Evolutionary conservation across 2,797 vertebrate genomes (phyloP).

Genomic region (Chelonia mydas): DNA sequence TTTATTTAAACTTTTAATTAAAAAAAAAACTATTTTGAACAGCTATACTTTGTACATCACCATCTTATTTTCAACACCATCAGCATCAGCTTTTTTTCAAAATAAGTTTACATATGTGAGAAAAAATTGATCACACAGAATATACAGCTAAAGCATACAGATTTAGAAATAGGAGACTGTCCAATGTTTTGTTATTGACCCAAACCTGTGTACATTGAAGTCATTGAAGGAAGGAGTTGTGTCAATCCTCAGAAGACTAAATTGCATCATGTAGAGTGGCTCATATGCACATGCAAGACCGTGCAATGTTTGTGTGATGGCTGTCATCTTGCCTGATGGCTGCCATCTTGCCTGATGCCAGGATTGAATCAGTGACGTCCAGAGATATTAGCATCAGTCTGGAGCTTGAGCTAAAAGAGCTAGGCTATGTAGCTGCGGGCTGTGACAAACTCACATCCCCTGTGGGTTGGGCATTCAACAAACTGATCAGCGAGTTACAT

Average conservation of each 20-base stretch:
- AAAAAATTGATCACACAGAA: neutral
- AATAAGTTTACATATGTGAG: neutral
- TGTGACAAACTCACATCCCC: too few species aligned
- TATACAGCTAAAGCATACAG: neutral
- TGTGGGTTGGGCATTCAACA: too few species aligned
- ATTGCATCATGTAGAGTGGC: neutral
- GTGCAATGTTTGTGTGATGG: too few species aligned
- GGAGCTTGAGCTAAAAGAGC: too few species aligned
- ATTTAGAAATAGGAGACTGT: neutral
- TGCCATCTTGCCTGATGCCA: too few species aligned
- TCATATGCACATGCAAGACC: neutral
- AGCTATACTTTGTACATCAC: neutral
- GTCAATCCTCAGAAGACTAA: neutral
- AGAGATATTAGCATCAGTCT: too few species aligned
- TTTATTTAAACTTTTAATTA: neutral
- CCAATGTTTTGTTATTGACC: neutral
- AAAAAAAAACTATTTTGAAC: neutral
- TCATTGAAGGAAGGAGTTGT: neutral
- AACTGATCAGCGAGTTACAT: too few species aligned
- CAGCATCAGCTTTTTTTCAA: neutral
- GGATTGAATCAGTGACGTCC: too few species aligned
- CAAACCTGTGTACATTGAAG: neutral
- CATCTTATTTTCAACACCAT: neutral
- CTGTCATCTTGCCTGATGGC: too few species aligned
- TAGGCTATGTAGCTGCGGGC: too few species aligned